These are phyloP conservation scores for Apeira syringaria DNA, from an alignment of 2,888 invertebrate species.

Conservation along the genomic window DNA sequence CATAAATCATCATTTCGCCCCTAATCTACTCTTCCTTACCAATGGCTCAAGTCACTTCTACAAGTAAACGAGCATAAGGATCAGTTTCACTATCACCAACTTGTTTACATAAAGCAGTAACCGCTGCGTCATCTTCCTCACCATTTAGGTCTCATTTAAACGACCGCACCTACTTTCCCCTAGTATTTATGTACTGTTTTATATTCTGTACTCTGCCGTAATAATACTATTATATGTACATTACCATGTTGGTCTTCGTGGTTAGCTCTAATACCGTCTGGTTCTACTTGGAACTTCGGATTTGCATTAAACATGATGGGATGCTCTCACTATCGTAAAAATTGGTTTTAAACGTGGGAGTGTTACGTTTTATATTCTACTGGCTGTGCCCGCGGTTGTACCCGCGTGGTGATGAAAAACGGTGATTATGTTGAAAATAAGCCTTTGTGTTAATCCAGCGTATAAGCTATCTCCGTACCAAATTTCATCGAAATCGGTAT, in stretches of 20 bases:
- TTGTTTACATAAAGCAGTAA: background rate
- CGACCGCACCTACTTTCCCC: constrained; percentile 64
- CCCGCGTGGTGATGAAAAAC: no score
- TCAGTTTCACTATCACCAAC: background rate
- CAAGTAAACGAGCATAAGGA: background rate
- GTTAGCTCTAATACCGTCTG: constrained; percentile 45
- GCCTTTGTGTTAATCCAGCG: no score
- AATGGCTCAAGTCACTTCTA: background rate
- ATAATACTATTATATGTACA: constrained; percentile 71
- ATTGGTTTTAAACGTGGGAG: constrained; percentile 30
- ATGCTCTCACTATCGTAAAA: constrained; percentile 30
- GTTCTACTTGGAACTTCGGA: constrained; percentile 44
- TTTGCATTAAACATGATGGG: constrained; percentile 45
- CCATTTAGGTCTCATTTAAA: constrained; percentile 51
- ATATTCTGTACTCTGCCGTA: constrained; percentile 35
- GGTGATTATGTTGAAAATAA: no score
- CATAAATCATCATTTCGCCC: no score
- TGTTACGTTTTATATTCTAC: no score
- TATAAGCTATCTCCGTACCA: no score
- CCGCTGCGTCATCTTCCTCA: constrained; percentile 25
- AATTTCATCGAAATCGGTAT: no score
- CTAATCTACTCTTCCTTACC: no score
- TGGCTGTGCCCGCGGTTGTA: no score
- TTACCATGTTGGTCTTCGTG: constrained; percentile 51
- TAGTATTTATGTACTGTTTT: background rate